Percentiles rank a stretch among this genome's conserved stretches.
Evolutionary conservation across 2,888 invertebrate species (phyloP).

Genomic region (Rhabditoides inermis): DNA sequence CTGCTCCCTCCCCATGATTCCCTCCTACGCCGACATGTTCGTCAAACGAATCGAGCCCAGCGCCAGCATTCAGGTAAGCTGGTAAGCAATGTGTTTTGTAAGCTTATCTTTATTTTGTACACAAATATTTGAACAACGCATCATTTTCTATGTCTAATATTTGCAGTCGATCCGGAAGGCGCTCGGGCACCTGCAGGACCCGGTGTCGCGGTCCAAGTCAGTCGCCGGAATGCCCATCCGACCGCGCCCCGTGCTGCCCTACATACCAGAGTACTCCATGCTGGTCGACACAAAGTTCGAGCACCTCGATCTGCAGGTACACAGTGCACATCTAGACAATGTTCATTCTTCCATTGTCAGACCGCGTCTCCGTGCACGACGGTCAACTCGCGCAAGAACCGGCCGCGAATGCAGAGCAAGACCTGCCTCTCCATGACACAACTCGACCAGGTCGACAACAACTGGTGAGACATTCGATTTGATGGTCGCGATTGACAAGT

Average conservation of each 20-base stretch:
- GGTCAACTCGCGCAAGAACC: too few relatives aligned
- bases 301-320: slow-evolving; percentile 32
- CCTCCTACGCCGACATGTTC: not conserved
- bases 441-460: not conserved
- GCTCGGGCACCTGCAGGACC: not conserved
- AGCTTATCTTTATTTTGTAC: too few relatives aligned
- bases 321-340: too few relatives aligned
- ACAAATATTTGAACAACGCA: too few relatives aligned
- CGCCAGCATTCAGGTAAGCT: not conserved
- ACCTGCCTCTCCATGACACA: not conserved
- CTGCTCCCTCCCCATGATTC: not conserved
- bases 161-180: not conserved
- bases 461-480: not conserved
- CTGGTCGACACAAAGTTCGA: slow-evolving; percentile 15
- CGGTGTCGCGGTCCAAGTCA: slow-evolving; percentile 24
- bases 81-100: too few relatives aligned
- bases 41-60: not conserved
- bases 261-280: slow-evolving; percentile 23
- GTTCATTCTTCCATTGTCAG: too few relatives aligned
- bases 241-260: slow-evolving; percentile 2
- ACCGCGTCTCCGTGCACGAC: too few relatives aligned
- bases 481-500: not conserved
- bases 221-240: slow-evolving; percentile 13
- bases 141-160: too few relatives aligned
- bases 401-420: too few relatives aligned